Evolutionary conservation across 2,888 invertebrate genomes (phyloP), one percentile per base, ranked within the genome.

Genomic region (Sinelater perroti): DNA sequence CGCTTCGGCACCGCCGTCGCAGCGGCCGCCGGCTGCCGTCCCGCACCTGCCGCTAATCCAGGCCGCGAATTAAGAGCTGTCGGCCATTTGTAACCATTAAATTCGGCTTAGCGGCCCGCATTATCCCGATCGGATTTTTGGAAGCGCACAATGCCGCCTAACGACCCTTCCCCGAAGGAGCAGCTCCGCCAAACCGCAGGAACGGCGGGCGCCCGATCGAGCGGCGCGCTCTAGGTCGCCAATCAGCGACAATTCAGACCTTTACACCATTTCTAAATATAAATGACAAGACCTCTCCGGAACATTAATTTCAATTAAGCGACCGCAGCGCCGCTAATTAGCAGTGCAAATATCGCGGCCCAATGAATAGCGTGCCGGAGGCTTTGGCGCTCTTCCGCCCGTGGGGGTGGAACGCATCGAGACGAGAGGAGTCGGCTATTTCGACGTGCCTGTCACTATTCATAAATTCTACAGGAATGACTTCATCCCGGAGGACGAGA

Each of bases 201-300:
- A n/a, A n/a, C n/a, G n/a, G n/a, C n/a, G n/a, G n/a, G n/a, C n/a
- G n/a, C n/a, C n/a, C n/a, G n/a, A n/a, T n/a, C n/a, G n/a, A n/a
- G n/a, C 46, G 14, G 31, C 35, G 24, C 49, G 47, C 33, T 30
- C 16, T 38, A 26, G 26, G 31, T 56, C 50, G 31, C 20, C 42
- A 55, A 55, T 55, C 49, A 46, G 40, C 31, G 18, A 24, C 55
- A 55, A 55, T 56, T 50, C 45, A 30, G 40, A 36, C 24, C 33
- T 56, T 56, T 56, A 50, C 49, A 56, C 38, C 49, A 56, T 49
- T 50, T 56, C 56, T 56, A 56, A 56, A 56, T 56, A 56, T 56
- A 56, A 56, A 50, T 40, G 33, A 21, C 16, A n/a, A n/a, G 44
- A 53, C 45, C 45, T 30, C 35, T 3, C 2, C 2, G 14, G 21